Conservation (phyloP, 1,140 invertebrate species). For the Tetramorium simillimum region DNA sequence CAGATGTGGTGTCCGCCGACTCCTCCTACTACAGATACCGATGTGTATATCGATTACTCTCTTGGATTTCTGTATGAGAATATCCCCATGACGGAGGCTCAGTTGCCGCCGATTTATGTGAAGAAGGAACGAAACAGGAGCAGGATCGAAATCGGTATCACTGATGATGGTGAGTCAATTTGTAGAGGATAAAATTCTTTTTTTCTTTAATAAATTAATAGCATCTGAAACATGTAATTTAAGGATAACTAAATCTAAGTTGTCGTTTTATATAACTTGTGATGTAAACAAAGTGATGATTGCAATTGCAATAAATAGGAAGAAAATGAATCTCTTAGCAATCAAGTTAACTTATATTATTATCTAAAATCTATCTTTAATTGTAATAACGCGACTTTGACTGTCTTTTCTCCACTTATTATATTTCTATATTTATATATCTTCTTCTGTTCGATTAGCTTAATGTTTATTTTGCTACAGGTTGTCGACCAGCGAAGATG, state of each 20-base stretch:
- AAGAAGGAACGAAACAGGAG: slow-evolving; percentile 92
- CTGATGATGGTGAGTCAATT: slow-evolving; percentile 81
- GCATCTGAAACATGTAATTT: neutral
- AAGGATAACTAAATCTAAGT: neutral
- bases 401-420: neutral
- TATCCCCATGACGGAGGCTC: slow-evolving; percentile 92
- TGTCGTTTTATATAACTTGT: neutral
- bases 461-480: slow-evolving; percentile 76
- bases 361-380: neutral
- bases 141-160: slow-evolving; percentile 87
- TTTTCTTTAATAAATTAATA: neutral
- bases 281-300: neutral
- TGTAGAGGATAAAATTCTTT: neutral
- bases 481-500: slow-evolving; percentile 87
- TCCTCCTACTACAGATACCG: slow-evolving; percentile 95
- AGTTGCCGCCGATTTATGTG: slow-evolving; percentile 94
- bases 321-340: neutral
- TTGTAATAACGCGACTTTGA: neutral
- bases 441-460: neutral
- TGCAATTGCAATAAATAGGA: neutral
- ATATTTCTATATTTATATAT: neutral
- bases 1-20: slow-evolving; percentile 98
- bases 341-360: neutral
- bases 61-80: slow-evolving; percentile 94
- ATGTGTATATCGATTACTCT: slow-evolving; percentile 95